Base-by-base conservation (phyloP, 64 coral and sea anemone species). In the Montipora efflorescens region DNA sequence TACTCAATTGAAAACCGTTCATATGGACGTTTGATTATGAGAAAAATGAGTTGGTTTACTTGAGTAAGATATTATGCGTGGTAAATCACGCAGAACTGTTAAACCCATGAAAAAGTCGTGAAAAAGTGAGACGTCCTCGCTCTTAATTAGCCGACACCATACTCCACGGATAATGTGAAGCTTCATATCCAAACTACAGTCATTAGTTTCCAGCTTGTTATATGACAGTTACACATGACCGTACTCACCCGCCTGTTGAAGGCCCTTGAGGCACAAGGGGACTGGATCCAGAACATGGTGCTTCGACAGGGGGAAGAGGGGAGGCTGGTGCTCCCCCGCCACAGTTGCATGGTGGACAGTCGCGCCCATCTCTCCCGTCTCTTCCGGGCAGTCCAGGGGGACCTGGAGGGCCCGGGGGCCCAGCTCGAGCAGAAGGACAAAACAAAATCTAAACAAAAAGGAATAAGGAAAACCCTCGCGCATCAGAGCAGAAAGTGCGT, bases 301-400 rank as follows among this genome's bases (percentile, higher is more conserved):
- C n/a, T 12, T 36, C 49, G 1, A 76, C 77, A 2, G 74, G 46
- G 21, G 83, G 83, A 14, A 74, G 36, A 13, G 71, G 48, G 13
- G 57, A 18, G 46, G 78, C 20, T 12, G 80, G 21, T 20, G 58
- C 7, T 25, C 45, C 53, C 10, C 67, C 21, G 1, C 20, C 91
- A 53, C 91, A 93, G 83, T 93, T 93, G 25, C 91, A 93, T 2
- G 83, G 91, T 12, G 91, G 91, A 44, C 91, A 93, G 19, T 93
- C 91, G 13, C 91, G 74, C 1, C 91, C 91, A 87, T 93, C 91
- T 93, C 91, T 78, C 2, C 91, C 91, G 80, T 93, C 91, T 76
- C 91, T 76, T 43, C 91, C 91, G 13, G 91, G 82, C 21, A 93
- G 62, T 22, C 91, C 91, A 45, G 84, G 91, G 4, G 74, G 21